Percentiles rank a stretch among this genome's conserved stretches.
phyloP scores from a whole-genome alignment of 2,113 vertebrate species.

The Glaucomys volans region DNA sequence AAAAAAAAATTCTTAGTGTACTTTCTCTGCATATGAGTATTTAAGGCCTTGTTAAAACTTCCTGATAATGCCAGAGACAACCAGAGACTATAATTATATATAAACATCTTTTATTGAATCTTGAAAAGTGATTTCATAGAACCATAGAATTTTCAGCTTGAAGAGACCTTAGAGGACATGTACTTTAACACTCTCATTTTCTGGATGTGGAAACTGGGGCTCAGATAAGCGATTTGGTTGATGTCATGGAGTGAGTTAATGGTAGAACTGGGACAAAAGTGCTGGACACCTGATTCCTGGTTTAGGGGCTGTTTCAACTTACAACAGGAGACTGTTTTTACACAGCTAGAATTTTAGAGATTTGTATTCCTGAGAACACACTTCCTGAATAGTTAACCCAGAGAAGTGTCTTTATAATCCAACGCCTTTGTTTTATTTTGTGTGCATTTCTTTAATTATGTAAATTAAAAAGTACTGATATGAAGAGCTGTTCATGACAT shows the following conservation, averaged over 20 bases:
- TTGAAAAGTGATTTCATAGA: slow-evolving; percentile 71
- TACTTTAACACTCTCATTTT: slow-evolving; percentile 60
- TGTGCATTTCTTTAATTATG: not conserved
- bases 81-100: slow-evolving; percentile 60
- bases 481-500: not conserved
- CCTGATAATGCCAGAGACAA: slow-evolving; percentile 60
- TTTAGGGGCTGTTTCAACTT: not conserved
- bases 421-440: not conserved
- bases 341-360: not conserved
- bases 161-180: slow-evolving; percentile 58
- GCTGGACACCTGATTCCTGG: not conserved
- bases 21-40: slow-evolving; percentile 1
- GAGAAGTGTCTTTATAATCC: slow-evolving; percentile 27
- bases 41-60: slow-evolving; percentile 62
- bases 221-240: slow-evolving; percentile 68
- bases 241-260: slow-evolving; percentile 58
- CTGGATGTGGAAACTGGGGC: slow-evolving; percentile 34
- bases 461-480: slow-evolving; percentile 12
- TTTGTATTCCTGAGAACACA: slow-evolving; percentile 24
- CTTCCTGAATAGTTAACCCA: not conserved
- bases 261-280: not conserved
- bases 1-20: slow-evolving; percentile 19
- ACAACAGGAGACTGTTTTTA: not conserved
- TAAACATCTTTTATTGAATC: slow-evolving; percentile 69
- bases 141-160: slow-evolving; percentile 58